Conservation (phyloP, 2,797 vertebrate species). For the Cetoscarus ocellatus region DNA sequence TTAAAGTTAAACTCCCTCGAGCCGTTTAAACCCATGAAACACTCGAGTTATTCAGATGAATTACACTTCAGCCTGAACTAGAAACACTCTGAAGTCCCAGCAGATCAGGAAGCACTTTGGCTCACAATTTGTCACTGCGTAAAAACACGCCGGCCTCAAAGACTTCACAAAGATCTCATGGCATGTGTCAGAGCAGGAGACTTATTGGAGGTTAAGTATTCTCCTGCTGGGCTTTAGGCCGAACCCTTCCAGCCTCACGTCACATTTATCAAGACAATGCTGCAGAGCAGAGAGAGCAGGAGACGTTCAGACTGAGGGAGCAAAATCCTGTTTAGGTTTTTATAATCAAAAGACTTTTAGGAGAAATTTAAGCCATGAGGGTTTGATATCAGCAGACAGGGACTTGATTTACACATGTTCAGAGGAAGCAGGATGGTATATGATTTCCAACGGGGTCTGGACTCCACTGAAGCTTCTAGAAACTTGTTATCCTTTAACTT, state of each 20-base stretch:
- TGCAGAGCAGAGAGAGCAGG: background rate
- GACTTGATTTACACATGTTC: constrained; percentile 57
- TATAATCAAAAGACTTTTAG: constrained; percentile 58
- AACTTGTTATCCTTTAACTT: no score
- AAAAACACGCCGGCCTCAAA: constrained; percentile 11
- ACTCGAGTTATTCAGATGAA: background rate
- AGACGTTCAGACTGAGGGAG: constrained; percentile 4
- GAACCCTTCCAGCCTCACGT: constrained; percentile 3
- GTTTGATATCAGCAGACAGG: constrained; percentile 47
- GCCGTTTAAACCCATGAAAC: background rate
- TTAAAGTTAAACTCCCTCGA: background rate
- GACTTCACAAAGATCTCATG: constrained; percentile 35
- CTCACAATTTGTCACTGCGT: constrained; percentile 21
- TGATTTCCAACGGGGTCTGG: constrained; percentile 18
- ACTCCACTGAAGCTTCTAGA: no score
- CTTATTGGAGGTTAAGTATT: constrained; percentile 65
- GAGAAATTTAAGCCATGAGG: constrained; percentile 32
- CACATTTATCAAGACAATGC: constrained; percentile 53
- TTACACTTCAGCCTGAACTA: constrained; percentile 24
- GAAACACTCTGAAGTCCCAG: constrained; percentile 10
- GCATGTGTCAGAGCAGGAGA: constrained; percentile 49
- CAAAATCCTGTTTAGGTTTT: constrained; percentile 42
- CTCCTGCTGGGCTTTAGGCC: constrained; percentile 35
- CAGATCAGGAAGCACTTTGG: constrained; percentile 49
- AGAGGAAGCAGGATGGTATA: constrained; percentile 27